These are phyloP conservation scores for Sylvicapra grimmia DNA, from an alignment of 2,113 vertebrate genomes.

Conservation along the genomic window DNA sequence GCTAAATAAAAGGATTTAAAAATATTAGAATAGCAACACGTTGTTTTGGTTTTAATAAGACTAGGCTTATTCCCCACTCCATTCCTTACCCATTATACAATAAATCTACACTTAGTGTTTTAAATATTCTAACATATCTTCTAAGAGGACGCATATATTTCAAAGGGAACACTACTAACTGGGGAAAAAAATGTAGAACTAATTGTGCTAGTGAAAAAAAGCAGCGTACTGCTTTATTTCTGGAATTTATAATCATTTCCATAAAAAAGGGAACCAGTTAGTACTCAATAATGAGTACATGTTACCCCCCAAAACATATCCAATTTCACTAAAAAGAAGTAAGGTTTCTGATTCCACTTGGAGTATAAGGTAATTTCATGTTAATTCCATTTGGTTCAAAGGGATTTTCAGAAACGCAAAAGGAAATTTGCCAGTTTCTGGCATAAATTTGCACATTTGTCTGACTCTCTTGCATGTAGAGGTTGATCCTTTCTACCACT, in stretches of 20 bases:
- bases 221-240: not conserved
- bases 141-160: not conserved
- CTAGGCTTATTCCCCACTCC: not conserved
- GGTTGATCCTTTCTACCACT: not conserved
- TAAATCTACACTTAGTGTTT: not conserved
- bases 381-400: not conserved
- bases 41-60: slow-evolving; percentile 2
- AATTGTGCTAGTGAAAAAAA: not conserved
- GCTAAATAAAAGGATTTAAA: slow-evolving; percentile 73
- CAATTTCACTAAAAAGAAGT: not conserved
- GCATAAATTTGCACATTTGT: not conserved
- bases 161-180: not conserved
- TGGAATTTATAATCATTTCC: not conserved
- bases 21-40: slow-evolving; percentile 22
- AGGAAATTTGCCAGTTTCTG: not conserved
- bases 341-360: not conserved
- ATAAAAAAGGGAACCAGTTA: not conserved
- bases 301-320: not conserved
- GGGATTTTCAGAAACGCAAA: slow-evolving; percentile 6
- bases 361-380: slow-evolving; percentile 15
- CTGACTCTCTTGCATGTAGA: not conserved
- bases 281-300: not conserved
- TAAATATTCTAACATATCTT: not conserved
- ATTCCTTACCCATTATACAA: not conserved
- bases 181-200: not conserved